These are phyloP conservation scores for Actenoides hombroni DNA, from an alignment of 2,113 vertebrate genomes.

Conservation along the genomic window DNA sequence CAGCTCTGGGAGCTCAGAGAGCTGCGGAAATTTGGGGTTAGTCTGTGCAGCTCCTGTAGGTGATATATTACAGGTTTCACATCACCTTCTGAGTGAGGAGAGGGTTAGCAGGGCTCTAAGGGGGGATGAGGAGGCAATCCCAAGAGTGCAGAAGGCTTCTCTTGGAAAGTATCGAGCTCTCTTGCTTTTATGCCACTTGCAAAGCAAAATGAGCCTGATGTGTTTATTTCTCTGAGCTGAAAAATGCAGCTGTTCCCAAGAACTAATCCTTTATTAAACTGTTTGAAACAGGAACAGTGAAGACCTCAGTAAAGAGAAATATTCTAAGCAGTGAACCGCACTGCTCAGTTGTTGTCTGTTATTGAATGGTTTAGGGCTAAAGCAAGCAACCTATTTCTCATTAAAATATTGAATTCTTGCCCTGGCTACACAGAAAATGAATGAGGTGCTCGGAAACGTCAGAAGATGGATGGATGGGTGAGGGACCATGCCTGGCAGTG, in stretches of 20 bases:
- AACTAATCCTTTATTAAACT: constrained; percentile 26
- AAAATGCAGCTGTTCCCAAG: neutral
- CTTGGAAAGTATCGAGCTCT: neutral
- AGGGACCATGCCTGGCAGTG: neutral
- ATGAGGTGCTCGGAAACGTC: rapidly evolving
- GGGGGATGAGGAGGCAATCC: neutral
- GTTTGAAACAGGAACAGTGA: neutral
- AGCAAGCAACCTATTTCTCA: neutral
- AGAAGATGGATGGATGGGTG: neutral
- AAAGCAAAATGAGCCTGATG: neutral
- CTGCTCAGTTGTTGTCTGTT: neutral
- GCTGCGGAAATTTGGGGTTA: neutral
- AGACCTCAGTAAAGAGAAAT: neutral
- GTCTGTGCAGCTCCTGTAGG: rapidly evolving
- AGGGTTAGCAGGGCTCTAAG: neutral
- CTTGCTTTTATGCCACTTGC: neutral
- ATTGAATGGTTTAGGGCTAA: neutral
- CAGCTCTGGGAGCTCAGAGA: neutral
- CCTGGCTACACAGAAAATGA: neutral
- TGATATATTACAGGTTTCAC: neutral
- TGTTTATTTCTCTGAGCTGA: constrained; percentile 30
- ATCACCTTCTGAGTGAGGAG: neutral
- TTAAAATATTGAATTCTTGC: neutral
- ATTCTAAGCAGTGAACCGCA: neutral
- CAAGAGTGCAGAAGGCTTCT: rapidly evolving